A percentile compares a stretch with the other conserved stretches of the same genome.
Evolutionary conservation across 30 jellyfish, hydroid and myxozoan species (phyloP).

Genomic region (Aurelia aurita): DNA sequence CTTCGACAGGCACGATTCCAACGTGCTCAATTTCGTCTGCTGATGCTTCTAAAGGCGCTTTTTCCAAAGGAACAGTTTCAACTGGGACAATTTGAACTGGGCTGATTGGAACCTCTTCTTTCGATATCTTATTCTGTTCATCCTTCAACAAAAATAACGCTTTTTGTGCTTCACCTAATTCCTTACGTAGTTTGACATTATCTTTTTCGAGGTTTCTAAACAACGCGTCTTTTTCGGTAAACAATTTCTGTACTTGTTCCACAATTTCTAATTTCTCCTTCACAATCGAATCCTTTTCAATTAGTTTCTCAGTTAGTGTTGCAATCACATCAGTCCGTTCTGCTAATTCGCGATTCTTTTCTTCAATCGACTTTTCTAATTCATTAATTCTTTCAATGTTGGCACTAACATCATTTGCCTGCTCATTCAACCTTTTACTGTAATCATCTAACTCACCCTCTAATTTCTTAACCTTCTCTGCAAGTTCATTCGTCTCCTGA

Average conservation of each 20-base stretch:
- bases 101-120: neutral
- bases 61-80: neutral
- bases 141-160: neutral
- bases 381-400: constrained; percentile 1
- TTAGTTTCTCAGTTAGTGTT: constrained; percentile 13
- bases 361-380: constrained; percentile 12
- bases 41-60: constrained; percentile 12
- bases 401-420: neutral
- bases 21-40: neutral
- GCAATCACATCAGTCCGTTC: constrained; percentile 9
- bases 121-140: neutral
- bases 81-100: neutral
- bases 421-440: neutral
- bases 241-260: constrained; percentile 31
- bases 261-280: neutral
- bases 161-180: constrained; percentile 13
- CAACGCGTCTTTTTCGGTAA: constrained; percentile 9
- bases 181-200: constrained; percentile 37
- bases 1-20: neutral
- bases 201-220: constrained; percentile 46
- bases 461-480: neutral
- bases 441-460: neutral
- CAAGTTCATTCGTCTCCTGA: constrained; percentile 3
- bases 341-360: neutral
- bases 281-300: constrained; percentile 16